Conservation (phyloP, 1,140 invertebrate species). For the Riptortus pedestris region DNA sequence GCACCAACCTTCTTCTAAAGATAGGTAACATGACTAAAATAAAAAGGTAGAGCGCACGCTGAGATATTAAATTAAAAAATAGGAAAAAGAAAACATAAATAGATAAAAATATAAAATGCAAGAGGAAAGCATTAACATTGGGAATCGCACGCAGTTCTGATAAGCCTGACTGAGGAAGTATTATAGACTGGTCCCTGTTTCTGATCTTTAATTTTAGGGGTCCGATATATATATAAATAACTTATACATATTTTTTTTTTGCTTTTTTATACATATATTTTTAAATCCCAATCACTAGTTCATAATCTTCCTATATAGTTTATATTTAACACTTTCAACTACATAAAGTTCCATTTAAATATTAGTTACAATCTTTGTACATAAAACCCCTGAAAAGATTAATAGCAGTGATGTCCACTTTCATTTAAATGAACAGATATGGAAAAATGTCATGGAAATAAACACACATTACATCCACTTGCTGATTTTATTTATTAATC, state of each 20-base stretch:
- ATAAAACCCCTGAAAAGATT: constrained; percentile 9
- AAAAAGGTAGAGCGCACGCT: constrained; percentile 3
- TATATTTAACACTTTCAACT: not conserved
- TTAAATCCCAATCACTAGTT: constrained; percentile 1
- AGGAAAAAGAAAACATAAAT: not conserved
- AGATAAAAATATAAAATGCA: constrained; percentile 7
- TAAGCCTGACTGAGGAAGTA: constrained; percentile 7
- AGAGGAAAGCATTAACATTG: not conserved
- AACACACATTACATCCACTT: too few species aligned
- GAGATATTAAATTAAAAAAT: constrained; percentile 1
- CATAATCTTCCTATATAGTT: constrained; percentile 7
- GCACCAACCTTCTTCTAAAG: constrained; percentile 7
- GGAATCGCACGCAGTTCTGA: constrained; percentile 5
- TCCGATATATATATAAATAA: not conserved
- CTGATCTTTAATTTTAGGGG: constrained; percentile 9
- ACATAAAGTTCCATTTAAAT: constrained; percentile 3
- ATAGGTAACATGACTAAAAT: constrained; percentile 8
- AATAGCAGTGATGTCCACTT: not conserved
- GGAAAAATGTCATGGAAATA: too few species aligned
- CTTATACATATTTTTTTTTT: too few species aligned
- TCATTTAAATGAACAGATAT: too few species aligned
- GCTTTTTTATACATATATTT: not conserved
- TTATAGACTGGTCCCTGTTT: constrained; percentile 9
- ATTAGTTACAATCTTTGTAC: constrained; percentile 19
- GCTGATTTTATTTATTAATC: too few species aligned